Percentiles rank a stretch among this genome's conserved stretches.
Conservation (phyloP, 2,113 vertebrate genomes). For the Rissa tridactyla region DNA sequence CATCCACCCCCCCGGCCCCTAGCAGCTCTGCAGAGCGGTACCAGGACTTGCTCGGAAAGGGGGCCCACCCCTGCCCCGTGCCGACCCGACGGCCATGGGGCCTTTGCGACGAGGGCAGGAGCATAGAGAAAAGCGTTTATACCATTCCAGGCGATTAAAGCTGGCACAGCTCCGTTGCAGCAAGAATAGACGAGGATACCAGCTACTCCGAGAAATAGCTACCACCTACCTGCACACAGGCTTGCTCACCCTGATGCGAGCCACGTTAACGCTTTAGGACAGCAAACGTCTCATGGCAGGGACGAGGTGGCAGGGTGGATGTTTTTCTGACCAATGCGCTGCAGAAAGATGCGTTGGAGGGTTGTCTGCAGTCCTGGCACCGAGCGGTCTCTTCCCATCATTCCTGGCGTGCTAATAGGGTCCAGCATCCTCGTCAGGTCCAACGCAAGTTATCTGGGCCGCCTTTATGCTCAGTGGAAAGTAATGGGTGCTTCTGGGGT, state of each 20-base stretch:
- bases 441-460: background rate
- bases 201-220: background rate
- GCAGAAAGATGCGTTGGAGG: background rate
- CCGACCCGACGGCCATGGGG: background rate
- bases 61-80: background rate
- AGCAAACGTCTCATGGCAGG: background rate
- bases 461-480: background rate
- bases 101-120: background rate
- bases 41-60: background rate
- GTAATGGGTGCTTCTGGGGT: accelerated
- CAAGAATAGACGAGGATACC: conserved; percentile 12
- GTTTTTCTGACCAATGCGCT: background rate
- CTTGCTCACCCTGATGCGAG: background rate
- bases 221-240: background rate
- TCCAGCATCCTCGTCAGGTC: background rate
- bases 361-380: background rate
- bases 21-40: background rate
- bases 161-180: background rate
- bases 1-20: background rate
- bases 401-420: background rate
- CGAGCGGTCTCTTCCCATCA: accelerated
- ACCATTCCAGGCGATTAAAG: background rate
- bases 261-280: background rate
- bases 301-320: background rate
- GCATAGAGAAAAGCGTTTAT: accelerated